Evolutionary conservation across 2,113 vertebrate species (phyloP), one percentile per base, ranked within the genome.

Genomic region (Craseonycteris thonglongyai): DNA sequence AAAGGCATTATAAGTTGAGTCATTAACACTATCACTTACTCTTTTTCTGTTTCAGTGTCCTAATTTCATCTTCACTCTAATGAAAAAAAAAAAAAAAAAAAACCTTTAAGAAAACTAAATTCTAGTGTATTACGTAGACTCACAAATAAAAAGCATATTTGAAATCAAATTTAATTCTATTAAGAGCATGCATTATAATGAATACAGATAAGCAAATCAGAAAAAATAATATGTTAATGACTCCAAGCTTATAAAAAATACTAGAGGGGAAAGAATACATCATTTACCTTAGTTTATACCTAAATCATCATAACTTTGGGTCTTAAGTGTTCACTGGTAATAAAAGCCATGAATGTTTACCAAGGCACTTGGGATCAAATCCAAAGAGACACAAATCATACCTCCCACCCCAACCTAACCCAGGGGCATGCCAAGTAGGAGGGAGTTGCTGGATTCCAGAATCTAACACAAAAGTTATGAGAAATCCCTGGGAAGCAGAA

Each of bases 41-140:
- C 98, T 99, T 99, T 95, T 97, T 98, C 69, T 98, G 99, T 95
- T 98, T 99, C 72, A 98, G 97, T 45, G 98, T 98, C 42, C 97
- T 98, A 97, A 99, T 98, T 98, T 99, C 98, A 63, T 99, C 99
- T 98, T 99, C 99, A 96, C 98, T 98, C 99, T 99, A 96, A 97
- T 82, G 97, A 95, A 84, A 97, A 91, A 83, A 83, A 96, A 81
- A 76, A 18, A 68, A n/a, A 88, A 15, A 78, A 93, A 69, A 6
- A n/a, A 66, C 24, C 63, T 94, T 96, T 92, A 69, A 93, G 68
- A 86, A 89, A 96, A 96, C 45, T 86, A 38, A 96, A 63, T 71
- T 93, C 54, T 33, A 68, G 9, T 24, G 21, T 83, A 76, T 91
- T 42, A 96, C 47, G 68, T 51, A 91, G 42, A 85, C 1, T 95